Percentiles rank a stretch among this genome's conserved stretches.
These are phyloP conservation scores for Aporrectodea caliginosa DNA, from an alignment of 1,140 invertebrate genomes.

Conservation along the genomic window DNA sequence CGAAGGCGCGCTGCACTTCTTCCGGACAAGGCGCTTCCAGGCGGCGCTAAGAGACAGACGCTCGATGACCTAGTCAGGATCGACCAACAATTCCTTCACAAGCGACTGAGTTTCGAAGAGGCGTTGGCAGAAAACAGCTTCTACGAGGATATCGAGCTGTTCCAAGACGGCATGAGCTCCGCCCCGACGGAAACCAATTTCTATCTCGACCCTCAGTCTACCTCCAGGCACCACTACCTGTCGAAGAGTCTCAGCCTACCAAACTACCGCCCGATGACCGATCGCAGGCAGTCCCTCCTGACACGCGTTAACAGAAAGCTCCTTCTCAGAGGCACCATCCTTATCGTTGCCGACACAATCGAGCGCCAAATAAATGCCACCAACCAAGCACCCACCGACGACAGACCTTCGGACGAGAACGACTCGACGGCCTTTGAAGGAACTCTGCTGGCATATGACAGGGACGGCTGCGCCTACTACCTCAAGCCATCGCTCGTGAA, in stretches of 20 bases:
- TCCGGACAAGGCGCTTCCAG: neutral
- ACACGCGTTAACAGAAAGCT: conserved; percentile 1
- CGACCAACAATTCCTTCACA: neutral
- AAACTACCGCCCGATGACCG: neutral
- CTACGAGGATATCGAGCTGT: conserved; percentile 32
- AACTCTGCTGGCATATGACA: conserved; percentile 22
- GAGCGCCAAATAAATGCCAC: neutral
- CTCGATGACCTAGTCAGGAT: neutral
- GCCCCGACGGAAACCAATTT: neutral
- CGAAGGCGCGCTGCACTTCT: neutral
- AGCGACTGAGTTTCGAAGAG: neutral
- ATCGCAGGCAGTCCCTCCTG: neutral
- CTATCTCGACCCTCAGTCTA: conserved; percentile 14
- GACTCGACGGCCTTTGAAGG: neutral
- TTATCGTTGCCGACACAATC: conserved; percentile 1
- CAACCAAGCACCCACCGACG: neutral
- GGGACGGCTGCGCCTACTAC: conserved; percentile 25
- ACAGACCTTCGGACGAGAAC: neutral
- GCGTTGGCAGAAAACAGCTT: conserved; percentile 7
- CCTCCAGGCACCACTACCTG: neutral
- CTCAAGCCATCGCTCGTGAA: conserved; percentile 16
- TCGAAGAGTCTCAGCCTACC: neutral
- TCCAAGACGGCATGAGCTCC: neutral
- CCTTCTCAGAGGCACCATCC: conserved; percentile 10
- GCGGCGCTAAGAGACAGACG: neutral